phyloP scores from a whole-genome alignment of 2,888 invertebrate species.

The Gerris lacustris region DNA sequence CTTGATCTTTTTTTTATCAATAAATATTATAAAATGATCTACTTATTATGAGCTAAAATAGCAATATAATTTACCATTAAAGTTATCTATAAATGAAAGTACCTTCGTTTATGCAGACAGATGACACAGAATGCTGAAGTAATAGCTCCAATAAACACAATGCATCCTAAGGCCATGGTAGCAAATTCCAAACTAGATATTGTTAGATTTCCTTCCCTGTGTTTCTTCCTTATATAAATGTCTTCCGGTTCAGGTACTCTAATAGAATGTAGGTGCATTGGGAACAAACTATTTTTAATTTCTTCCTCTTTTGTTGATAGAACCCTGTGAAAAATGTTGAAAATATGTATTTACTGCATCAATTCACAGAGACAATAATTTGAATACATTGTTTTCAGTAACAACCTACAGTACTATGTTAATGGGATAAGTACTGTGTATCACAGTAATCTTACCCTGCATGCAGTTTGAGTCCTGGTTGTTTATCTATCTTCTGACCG shows the following conservation, averaged over 20 bases:
- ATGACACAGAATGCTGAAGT: constrained; percentile 66
- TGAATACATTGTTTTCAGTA: not conserved
- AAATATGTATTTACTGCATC: constrained; percentile 16
- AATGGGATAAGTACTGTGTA: too few species aligned
- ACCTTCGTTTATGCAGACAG: constrained; percentile 30
- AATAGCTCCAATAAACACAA: constrained; percentile 68
- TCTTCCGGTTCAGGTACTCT: constrained; percentile 18
- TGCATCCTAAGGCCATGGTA: constrained; percentile 64
- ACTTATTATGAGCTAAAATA: not conserved
- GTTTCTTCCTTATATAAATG: constrained; percentile 16
- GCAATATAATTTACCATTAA: not conserved
- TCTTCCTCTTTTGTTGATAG: constrained; percentile 48
- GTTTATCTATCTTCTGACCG: too few species aligned
- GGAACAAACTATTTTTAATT: constrained; percentile 51
- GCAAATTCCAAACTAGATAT: constrained; percentile 65
- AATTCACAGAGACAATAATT: not conserved
- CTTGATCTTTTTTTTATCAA: too few species aligned
- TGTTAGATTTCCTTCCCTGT: constrained; percentile 17
- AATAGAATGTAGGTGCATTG: constrained; percentile 30
- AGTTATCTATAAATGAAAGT: not conserved
- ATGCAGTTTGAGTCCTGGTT: too few species aligned
- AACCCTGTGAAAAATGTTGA: constrained; percentile 41
- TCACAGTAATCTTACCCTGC: too few species aligned
- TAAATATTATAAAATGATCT: too few species aligned
- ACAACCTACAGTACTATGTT: too few species aligned